These are phyloP conservation scores for Dicycla oo DNA, from an alignment of 2,888 invertebrate species.

Conservation along the genomic window DNA sequence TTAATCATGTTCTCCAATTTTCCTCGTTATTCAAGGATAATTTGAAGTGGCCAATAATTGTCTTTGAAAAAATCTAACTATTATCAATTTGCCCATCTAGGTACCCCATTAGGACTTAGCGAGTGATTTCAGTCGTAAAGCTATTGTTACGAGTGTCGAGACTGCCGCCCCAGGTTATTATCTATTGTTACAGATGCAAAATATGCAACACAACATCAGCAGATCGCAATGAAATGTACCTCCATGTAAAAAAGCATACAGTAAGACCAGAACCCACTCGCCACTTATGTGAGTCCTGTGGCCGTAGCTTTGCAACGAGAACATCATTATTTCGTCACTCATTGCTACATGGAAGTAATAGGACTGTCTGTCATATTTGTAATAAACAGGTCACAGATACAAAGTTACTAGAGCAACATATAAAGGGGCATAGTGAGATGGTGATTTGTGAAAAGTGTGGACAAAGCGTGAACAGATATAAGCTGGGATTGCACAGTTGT, in stretches of 20 bases:
- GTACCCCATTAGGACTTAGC: too few species aligned
- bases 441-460: slow-evolving; percentile 87
- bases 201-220: slow-evolving; percentile 90
- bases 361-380: slow-evolving; percentile 75
- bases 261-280: slow-evolving; percentile 69
- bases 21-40: too few species aligned
- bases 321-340: slow-evolving; percentile 80
- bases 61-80: too few species aligned
- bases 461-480: slow-evolving; percentile 72
- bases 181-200: slow-evolving; percentile 86
- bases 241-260: slow-evolving; percentile 90
- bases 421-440: slow-evolving; percentile 75
- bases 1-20: too few species aligned
- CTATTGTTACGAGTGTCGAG: too few species aligned
- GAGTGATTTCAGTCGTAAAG: too few species aligned
- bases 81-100: too few species aligned
- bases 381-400: slow-evolving; percentile 70
- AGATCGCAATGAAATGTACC: slow-evolving; percentile 89
- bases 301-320: slow-evolving; percentile 81
- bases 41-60: too few species aligned
- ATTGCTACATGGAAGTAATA: slow-evolving; percentile 70
- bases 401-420: slow-evolving; percentile 73
- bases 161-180: too few species aligned
- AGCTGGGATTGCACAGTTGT: slow-evolving; percentile 76
- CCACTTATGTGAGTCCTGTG: slow-evolving; percentile 86